Evolutionary conservation across 1,140 invertebrate genomes (phyloP), one percentile per base, ranked within the genome.

Genomic region (Brachionus asplanchnoidis): DNA sequence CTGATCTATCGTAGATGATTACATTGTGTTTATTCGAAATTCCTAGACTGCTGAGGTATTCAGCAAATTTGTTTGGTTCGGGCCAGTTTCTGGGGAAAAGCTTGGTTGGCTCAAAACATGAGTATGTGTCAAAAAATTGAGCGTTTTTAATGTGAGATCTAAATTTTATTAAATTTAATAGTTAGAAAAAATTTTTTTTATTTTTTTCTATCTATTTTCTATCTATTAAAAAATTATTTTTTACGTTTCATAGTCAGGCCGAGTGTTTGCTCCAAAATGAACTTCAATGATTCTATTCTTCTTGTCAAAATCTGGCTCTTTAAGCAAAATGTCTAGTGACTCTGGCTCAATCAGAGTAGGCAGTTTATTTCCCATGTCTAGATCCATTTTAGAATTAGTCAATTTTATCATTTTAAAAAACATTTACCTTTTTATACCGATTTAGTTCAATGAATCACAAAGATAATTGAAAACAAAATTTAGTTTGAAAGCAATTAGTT

Each of bases 341-440:
- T 77, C 73, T 5, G 73, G 42, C 26, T 50, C 20, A 46, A 77
- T 28, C 50, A 50, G 12, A 77, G 23, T 28, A 14, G 73, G 73
- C 46, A 77, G 23, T 12, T 46, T 50, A 28, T 77, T 77, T 23
- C 73, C 73, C 73, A 77, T 77, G 11, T 77, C 23, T 77, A 11
- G 4, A 32, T 44, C 9, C 40, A 46, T 75, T 23, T 75, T 75
- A 3, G 20, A 75, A 28, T 17, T 14, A 53, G 6, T 53, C 12
- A 53, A 53, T 53, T 53, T n/a, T n/a, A 53, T 53, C 17, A n/a
- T 17, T 53, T 53, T 50, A 14, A 50, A 53, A 53, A 14, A 14
- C 1, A 53, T 53, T 53, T 53, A 53, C 46, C 46, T 14, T 60
- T 60, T 60, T 60, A 20, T 23, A 60, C 20, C 20, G 46, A 53